Base-by-base conservation (phyloP, 2,888 invertebrate species). In the Mechanitis mazaeus region DNA sequence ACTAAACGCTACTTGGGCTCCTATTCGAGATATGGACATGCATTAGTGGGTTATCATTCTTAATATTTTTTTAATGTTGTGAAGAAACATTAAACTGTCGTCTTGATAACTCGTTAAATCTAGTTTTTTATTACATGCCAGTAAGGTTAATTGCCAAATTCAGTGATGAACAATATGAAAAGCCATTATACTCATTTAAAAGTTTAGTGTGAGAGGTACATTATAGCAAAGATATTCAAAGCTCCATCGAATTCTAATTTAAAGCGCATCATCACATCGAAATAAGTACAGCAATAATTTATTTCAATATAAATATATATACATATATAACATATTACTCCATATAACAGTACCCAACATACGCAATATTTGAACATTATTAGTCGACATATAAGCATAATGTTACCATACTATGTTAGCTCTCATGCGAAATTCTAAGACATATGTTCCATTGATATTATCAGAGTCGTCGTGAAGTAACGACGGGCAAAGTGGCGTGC, bases 171-270 rank as follows among this genome's bases (percentile, higher is more conserved):
- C 4, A 5, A 3, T 35, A 35, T 35, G 6, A 35, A 35, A 20
- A 20, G 20, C 20, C 20, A 0, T 35, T 6, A 35, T 35, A 5
- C 35, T 35, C 35, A 47, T 46, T 47, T 5, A 28, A 6, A 46
- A 56, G 55, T 61, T 63, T 59, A 63, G 55, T 60, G 55, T 63
- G 59, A 63, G 54, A 63, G 58, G 53, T 56, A 55, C 38, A 45
- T 12, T 42, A 58, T 59, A 65, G 63, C 57, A 63, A 63, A 56
- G 55, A 59, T 56, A 61, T 61, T 47, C n/a, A 45, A 63, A 61
- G 63, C 65, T 42, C 54, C 63, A 59, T 7, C 7, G 59, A 57
- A n/a, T 50, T 28, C 9, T 28, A 11, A n/a, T 55, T 28, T 53
- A 20, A 58, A 42, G 54, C 55, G 33, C 28, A 53, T 35, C 50